Percentiles rank a stretch among this genome's conserved stretches.
Evolutionary conservation across 2,797 vertebrate species (phyloP).

Genomic region (Octomys mimax): DNA sequence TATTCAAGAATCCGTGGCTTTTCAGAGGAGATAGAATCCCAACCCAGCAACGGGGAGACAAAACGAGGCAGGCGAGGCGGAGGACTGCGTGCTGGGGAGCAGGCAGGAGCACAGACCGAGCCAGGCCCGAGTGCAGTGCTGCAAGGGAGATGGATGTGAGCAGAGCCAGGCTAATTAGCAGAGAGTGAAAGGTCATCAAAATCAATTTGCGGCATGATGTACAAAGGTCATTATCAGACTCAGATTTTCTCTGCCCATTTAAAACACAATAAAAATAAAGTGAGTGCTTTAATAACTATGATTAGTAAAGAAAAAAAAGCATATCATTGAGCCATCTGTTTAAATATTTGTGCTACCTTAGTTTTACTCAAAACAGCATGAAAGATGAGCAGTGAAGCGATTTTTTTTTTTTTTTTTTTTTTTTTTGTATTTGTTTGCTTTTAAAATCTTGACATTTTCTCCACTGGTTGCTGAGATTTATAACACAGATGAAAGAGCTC

Average conservation of each 20-base stretch:
- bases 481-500: constrained; percentile 79
- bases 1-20: constrained; percentile 76
- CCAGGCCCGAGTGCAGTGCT: neutral
- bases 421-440: constrained; percentile 82
- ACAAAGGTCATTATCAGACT: constrained; percentile 89
- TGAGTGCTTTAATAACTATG: constrained; percentile 83
- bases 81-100: neutral
- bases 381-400: constrained; percentile 55
- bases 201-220: constrained; percentile 89
- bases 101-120: neutral
- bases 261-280: constrained; percentile 89
- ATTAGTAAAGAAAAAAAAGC: constrained; percentile 85
- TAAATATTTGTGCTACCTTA: constrained; percentile 85
- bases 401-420: constrained; percentile 68
- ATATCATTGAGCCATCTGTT: constrained; percentile 83
- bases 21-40: constrained; percentile 44
- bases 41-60: constrained; percentile 26
- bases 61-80: neutral
- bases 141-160: constrained; percentile 80
- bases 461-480: constrained; percentile 82
- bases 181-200: constrained; percentile 90
- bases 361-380: constrained; percentile 84
- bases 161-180: constrained; percentile 87
- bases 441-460: constrained; percentile 84
- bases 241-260: constrained; percentile 85